Base-by-base conservation (phyloP, 2,113 vertebrate species). In the Pyxicephalus adspersus region DNA sequence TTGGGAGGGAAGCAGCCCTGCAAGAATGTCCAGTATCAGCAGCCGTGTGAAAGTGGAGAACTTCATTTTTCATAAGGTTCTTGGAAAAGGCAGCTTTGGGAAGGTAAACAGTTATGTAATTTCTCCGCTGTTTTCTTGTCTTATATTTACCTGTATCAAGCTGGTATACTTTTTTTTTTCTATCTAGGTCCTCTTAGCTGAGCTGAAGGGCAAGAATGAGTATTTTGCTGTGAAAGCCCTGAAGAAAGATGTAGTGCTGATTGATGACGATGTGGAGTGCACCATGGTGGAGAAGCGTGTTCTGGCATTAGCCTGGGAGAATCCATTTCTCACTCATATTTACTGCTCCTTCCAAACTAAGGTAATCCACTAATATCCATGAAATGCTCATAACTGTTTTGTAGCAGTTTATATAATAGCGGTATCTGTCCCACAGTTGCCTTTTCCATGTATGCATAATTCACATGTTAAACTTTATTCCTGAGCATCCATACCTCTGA, bases 261-360 rank as follows among this genome's bases (percentile, higher is more conserved):
- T 99, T 80, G 97, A 99, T 7, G 98, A 99, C 3, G 98, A 99
- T 0, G 96, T 99, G 84, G 98, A 99, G 82, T 99, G 98, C 84
- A 99, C 98, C 19, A 98, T 99, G 98, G 94, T 99, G 77, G 98
- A 99, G 89, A 99, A 99, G 88, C 91, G 98, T 52, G 97, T 99
- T 81, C 91, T 99, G 0, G 95, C 97, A 0, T 90, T 99, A 52
- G 97, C 97, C 8, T 97, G 95, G 96, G 97, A 98, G 54, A 97
- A 97, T 75, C 97, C 97, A 13, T 99, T 99, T 78, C 97, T 99
- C 85, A 98, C 98, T 0, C 97, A 99, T 75, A 95, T 98, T 63
- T 97, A 93, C 89, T 98, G 92, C 84, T 96, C 97, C 0, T 98
- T 99, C 87, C 98, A 99, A 89, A 96, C 95, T 81, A 98, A 98